Percentiles rank a stretch among this genome's conserved stretches.
Evolutionary conservation across 2,113 vertebrate species (phyloP).

Genomic region (Pseudorectes ferrugineus): DNA sequence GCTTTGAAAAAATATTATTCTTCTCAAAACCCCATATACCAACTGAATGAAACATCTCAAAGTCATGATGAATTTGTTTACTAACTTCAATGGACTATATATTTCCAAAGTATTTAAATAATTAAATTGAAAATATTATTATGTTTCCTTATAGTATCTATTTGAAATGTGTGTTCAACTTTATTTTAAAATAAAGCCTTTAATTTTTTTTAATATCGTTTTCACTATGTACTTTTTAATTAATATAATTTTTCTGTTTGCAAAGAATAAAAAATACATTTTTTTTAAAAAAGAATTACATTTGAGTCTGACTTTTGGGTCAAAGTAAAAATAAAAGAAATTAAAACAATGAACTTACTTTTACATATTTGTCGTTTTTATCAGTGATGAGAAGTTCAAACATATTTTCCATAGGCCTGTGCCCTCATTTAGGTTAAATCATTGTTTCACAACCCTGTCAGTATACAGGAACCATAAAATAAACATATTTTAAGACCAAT

Average conservation of each 20-base stretch:
- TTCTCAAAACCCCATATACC: neutral
- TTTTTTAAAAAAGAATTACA: neutral
- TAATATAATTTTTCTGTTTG: neutral
- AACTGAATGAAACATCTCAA: neutral
- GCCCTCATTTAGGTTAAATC: neutral
- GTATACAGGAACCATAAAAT: neutral
- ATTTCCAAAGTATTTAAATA: neutral
- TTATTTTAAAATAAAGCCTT: neutral
- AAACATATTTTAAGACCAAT: neutral
- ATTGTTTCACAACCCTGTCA: neutral
- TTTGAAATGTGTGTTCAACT: neutral
- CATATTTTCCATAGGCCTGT: neutral
- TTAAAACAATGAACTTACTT: neutral
- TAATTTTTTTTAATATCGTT: neutral
- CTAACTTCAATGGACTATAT: neutral
- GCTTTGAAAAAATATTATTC: neutral
- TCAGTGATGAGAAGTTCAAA: neutral
- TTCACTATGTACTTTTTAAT: neutral
- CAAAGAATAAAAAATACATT: neutral
- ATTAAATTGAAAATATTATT: neutral
- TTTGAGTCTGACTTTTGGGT: neutral
- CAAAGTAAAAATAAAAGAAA: neutral
- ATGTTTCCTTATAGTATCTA: neutral
- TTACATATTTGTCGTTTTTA: neutral
- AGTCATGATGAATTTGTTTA: neutral